Conservation (phyloP, 2,888 invertebrate genomes). For the Sinhomidia bicolor region DNA sequence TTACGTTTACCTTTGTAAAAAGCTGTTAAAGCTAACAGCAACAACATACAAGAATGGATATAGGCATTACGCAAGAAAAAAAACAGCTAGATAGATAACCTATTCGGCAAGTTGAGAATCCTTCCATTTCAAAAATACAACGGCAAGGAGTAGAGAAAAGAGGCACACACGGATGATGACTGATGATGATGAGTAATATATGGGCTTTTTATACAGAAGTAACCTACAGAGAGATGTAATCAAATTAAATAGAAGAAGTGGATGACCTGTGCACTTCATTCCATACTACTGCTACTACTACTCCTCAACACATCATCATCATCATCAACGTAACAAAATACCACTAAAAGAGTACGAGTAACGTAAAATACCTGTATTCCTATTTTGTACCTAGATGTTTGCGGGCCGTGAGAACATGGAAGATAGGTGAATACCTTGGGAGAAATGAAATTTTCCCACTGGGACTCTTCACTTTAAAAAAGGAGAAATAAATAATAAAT, state of each 20-base stretch:
- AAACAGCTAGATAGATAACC: neutral
- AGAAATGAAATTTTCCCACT: conserved; percentile 55
- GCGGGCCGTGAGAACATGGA: conserved; percentile 70
- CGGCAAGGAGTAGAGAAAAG: neutral
- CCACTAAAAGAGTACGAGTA: no score
- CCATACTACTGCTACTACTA: neutral
- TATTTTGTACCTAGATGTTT: no score
- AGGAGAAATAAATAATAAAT: neutral
- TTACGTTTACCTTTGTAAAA: neutral
- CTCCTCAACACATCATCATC: neutral
- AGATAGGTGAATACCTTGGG: conserved; percentile 53
- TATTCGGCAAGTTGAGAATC: neutral
- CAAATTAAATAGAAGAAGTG: conserved; percentile 69
- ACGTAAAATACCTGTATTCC: neutral
- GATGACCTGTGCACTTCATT: conserved; percentile 63
- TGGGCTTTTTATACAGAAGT: conserved; percentile 38
- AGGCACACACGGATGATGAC: conserved; percentile 7
- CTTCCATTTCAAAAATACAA: neutral
- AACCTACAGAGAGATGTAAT: conserved; percentile 62
- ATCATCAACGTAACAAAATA: neutral
- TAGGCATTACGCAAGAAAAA: neutral
- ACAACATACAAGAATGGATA: neutral
- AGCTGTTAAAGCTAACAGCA: neutral
- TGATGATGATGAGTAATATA: conserved; percentile 20
- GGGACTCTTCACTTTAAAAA: neutral